phyloP scores from a whole-genome alignment of 2,888 invertebrate species.

The Sphaeridia pumilis region DNA sequence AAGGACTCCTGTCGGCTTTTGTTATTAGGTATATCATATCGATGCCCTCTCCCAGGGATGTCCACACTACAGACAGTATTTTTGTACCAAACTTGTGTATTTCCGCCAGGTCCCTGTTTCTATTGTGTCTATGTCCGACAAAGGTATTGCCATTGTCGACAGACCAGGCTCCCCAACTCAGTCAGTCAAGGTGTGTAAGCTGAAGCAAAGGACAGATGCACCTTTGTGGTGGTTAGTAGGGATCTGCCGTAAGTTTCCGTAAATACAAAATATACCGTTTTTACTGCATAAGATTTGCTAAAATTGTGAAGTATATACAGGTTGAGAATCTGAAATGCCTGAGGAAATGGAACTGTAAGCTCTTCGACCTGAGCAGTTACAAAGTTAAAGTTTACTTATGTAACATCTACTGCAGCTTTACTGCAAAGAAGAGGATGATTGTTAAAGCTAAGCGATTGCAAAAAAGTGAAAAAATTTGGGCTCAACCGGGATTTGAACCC shows the following conservation, averaged over 20 bases:
- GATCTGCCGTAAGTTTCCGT: too few relatives aligned
- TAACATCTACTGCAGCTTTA: not conserved
- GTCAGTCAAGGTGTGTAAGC: not conserved
- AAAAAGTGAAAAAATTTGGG: not conserved
- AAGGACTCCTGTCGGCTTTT: slow-evolving; percentile 2
- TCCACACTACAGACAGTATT: not conserved
- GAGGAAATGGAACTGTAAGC: not conserved
- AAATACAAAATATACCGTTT: too few relatives aligned
- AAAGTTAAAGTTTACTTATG: not conserved
- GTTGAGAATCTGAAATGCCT: not conserved
- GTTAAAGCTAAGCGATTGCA: not conserved
- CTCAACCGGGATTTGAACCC: not conserved
- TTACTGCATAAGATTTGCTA: too few relatives aligned
- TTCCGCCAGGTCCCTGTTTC: not conserved
- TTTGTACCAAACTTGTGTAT: not conserved
- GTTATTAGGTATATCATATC: slow-evolving; percentile 15
- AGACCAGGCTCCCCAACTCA: not conserved
- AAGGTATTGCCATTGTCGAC: not conserved
- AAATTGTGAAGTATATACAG: not conserved
- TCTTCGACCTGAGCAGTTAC: not conserved
- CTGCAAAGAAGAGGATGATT: not conserved
- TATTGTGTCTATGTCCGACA: not conserved
- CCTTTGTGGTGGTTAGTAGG: not conserved
- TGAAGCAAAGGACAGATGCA: not conserved
- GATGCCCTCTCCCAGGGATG: slow-evolving; percentile 5